Evolutionary conservation across 1,140 invertebrate species (phyloP).

Genomic region (Cyclargus thomasi): DNA sequence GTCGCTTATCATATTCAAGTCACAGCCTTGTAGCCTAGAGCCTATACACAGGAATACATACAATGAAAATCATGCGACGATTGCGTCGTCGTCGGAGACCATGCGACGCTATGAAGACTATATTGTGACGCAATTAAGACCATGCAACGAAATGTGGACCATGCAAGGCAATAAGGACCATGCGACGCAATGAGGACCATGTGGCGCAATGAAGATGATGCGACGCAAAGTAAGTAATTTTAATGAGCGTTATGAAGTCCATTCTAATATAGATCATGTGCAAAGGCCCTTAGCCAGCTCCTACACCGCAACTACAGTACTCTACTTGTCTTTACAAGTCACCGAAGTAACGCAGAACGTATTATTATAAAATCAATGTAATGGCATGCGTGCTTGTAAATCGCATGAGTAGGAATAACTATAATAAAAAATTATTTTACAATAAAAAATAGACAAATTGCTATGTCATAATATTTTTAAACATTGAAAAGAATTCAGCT

Average conservation of each 20-base stretch:
- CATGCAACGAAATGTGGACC: background rate
- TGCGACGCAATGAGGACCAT: background rate
- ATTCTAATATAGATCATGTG: background rate
- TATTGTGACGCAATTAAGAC: background rate
- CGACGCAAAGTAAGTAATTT: background rate
- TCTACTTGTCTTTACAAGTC: background rate
- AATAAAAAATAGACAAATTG: background rate
- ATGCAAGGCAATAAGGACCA: no score
- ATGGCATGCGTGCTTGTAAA: background rate
- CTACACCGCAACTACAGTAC: background rate
- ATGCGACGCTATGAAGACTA: background rate
- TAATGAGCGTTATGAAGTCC: no score
- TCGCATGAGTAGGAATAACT: background rate
- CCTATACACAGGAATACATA: slow-evolving; percentile 16
- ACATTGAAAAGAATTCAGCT: background rate
- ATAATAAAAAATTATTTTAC: no score
- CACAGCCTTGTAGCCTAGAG: slow-evolving; percentile 28
- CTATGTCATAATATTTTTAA: background rate
- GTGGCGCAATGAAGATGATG: background rate
- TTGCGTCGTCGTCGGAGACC: no score
- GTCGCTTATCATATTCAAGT: slow-evolving; percentile 33
- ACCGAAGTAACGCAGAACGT: background rate
- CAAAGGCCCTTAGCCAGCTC: background rate
- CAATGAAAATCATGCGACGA: background rate
- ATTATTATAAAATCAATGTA: background rate